Conservation (phyloP, 2,113 vertebrate genomes). For the Corythornis vintsioides region DNA sequence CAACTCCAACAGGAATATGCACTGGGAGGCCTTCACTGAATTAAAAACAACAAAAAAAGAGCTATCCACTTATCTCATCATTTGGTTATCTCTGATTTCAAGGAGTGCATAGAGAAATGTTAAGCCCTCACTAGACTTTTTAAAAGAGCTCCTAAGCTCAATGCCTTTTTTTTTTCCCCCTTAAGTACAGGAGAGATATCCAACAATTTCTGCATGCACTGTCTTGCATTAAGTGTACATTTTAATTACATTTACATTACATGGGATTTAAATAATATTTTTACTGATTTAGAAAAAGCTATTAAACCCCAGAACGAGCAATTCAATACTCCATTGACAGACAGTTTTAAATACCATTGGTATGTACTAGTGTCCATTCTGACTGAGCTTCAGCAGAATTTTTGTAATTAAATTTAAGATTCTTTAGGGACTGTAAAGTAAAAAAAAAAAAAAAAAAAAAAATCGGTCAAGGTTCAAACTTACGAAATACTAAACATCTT, state of each 20-base stretch:
- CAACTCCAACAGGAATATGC: constrained; percentile 54
- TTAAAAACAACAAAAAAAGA: constrained; percentile 32
- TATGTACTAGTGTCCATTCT: neutral
- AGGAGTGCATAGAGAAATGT: constrained; percentile 47
- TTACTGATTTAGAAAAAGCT: constrained; percentile 20
- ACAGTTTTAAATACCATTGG: constrained; percentile 26
- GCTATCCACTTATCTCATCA: constrained; percentile 62
- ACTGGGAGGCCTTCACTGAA: constrained; percentile 53
- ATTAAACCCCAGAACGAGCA: constrained; percentile 11
- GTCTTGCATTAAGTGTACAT: constrained; percentile 1
- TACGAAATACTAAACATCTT: neutral
- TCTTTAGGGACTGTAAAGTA: neutral
- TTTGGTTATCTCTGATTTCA: constrained; percentile 65
- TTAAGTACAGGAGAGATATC: neutral
- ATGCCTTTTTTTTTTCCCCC: neutral
- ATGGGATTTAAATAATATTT: constrained; percentile 23
- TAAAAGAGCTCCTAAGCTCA: constrained; percentile 30
- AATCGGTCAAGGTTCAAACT: neutral
- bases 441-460: neutral
- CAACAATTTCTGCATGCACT: neutral
- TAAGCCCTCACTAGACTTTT: constrained; percentile 51
- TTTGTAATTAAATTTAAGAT: constrained; percentile 48
- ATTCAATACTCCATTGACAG: constrained; percentile 35
- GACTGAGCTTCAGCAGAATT: neutral
- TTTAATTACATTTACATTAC: constrained; percentile 38